Base-by-base conservation (phyloP, 2,113 vertebrate species). In the Rhombomys opimus region DNA sequence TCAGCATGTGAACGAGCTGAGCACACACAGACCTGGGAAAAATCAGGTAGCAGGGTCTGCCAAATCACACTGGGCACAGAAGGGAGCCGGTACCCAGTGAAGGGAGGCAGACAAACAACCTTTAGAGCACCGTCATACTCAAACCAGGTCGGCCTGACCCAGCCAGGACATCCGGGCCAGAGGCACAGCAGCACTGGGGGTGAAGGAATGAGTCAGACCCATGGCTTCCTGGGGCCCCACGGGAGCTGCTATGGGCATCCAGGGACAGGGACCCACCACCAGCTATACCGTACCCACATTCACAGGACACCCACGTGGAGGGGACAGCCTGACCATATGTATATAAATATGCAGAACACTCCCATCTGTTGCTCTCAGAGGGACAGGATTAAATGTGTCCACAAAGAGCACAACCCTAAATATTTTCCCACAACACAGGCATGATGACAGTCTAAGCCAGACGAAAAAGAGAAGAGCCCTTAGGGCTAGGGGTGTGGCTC, bases 191-290 rank as follows among this genome's bases (percentile, higher is more conserved):
- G 50, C 46, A 65, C 30, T 84, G 5, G 81, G 78, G 85, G 68
- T 90, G 73, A 97, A 46, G 90, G 68, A 72, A 90, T 96, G 95
- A 97, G 92, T 97, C 96, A 97, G 93, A 92, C 65, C 75, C 90
- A 90, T 0, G 11, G 91, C 89, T 97, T 97, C 88, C 96, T 95
- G 96, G 90, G 94, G 90, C 86, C 90, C 87, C 85, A 25, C 80
- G 85, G 12, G 57, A 59, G 73, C 76, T 90, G 50, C 38, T 92
- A n/a, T 86, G 89, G 96, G 89, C 82, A 95, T 23, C 61, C 18
- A 92, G 65, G 10, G 46, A 77, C 30, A 89, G 59, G 75, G 32
- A 94, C 41, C 84, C 89, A 63, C 61, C 46, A 50, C 96, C 54
- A 67, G 76, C 87, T 41, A 23, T 17, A 88, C 70, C 46, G 68